These are phyloP conservation scores for Chrysolina oricalcia DNA, from an alignment of 2,888 invertebrate genomes.

Conservation along the genomic window DNA sequence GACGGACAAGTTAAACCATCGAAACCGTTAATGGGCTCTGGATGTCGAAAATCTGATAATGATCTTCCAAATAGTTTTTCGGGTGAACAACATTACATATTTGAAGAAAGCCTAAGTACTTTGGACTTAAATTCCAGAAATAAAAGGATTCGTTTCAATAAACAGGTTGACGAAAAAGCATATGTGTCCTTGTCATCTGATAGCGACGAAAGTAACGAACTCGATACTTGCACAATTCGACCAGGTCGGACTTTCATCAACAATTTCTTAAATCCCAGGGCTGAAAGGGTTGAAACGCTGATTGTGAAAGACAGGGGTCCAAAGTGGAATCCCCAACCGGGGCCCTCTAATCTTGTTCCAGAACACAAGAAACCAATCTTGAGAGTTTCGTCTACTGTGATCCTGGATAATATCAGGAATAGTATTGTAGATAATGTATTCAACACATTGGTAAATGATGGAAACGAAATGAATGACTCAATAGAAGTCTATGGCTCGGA, in stretches of 20 bases:
- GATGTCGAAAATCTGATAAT: conserved; percentile 63
- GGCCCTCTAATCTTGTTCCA: not conserved
- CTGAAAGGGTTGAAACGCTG: not conserved
- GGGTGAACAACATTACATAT: conserved; percentile 54
- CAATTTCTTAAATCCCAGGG: conserved; percentile 13
- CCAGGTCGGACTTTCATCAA: not conserved
- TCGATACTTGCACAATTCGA: not conserved
- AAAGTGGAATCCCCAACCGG: not conserved
- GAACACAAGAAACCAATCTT: not conserved
- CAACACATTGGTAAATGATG: not conserved
- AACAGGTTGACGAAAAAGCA: conserved; percentile 6
- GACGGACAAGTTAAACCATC: not conserved
- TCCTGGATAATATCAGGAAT: not conserved
- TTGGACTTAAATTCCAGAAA: not conserved
- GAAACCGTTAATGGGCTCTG: conserved; percentile 61
- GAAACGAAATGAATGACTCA: not conserved
- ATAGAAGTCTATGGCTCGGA: not conserved
- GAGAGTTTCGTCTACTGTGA: not conserved
- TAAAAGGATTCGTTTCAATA: not conserved
- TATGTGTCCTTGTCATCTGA: not conserved
- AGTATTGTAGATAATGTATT: not conserved
- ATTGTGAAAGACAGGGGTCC: not conserved
- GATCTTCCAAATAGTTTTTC: conserved; percentile 39
- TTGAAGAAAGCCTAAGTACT: not conserved
- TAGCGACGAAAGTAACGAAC: not conserved